Base-by-base conservation (phyloP, 2,113 vertebrate genomes). In the Labeo catla region DNA sequence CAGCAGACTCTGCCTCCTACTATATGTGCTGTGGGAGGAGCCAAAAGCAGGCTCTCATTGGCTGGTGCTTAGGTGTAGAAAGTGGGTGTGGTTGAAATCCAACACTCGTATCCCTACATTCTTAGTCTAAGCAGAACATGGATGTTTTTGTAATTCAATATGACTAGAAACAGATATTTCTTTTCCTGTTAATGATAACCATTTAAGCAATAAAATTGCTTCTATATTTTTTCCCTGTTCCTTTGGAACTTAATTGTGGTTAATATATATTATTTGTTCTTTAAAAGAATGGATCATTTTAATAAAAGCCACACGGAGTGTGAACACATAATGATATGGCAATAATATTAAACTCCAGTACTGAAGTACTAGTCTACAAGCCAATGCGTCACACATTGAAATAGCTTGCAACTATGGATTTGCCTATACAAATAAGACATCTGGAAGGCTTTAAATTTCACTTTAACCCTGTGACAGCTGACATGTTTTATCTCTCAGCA, bases 1-100 rank as follows among this genome's bases (percentile, higher is more conserved):
- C 63, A 85, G 88, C 87, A 84, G 82, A 74, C 88, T 86, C 86
- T 49, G 81, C 89, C 91, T 93, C 94, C 77, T 74, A 86, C 86
- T 95, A 93, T 94, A 93, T 88, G 8, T 85, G 84, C 83, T 90
- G 77, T 90, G 91, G 95, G 94, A 92, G 94, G 93, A 83, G 91
- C 89, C 82, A 91, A 16, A n/a, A 85, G 49, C 59, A 15, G 19
- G 76, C 79, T 87, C 61, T 76, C 43, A 94, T 94, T 94, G 93
- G 93, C 84, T 89, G 86, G 59, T 70, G 28, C 74, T 73, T 85
- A 81, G 54, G 65, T 89, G 83, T 87, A 63, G 81, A 87, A 81
- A 68, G 54, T 89, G 87, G 91, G 91, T 74, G 83, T 88, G 84
- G 83, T 91, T 93, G 95, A 93, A 95, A 94, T 90, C 85, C 50